A percentile compares a stretch with the other conserved stretches of the same genome.
Evolutionary conservation across 2,113 vertebrate genomes (phyloP).

Genomic region (Pleuronectes platessa): DNA sequence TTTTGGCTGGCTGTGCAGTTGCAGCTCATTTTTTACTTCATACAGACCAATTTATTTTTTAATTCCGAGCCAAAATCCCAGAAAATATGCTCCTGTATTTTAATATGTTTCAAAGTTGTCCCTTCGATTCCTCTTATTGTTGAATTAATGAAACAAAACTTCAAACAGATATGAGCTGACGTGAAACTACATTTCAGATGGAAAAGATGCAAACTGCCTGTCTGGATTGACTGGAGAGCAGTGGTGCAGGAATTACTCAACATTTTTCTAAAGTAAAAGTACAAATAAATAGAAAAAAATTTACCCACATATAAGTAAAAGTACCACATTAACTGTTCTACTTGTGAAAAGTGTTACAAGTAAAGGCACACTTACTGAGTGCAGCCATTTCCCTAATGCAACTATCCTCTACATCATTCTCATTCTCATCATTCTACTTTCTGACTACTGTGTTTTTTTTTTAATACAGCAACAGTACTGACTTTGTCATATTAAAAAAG

Average conservation of each 20-base stretch:
- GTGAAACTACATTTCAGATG: background rate
- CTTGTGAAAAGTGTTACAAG: too few relatives aligned
- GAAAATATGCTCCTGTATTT: background rate
- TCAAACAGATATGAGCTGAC: constrained; percentile 20
- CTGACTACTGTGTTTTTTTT: too few relatives aligned
- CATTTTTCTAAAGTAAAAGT: background rate
- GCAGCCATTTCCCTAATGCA: too few relatives aligned
- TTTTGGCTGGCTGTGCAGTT: constrained; percentile 1
- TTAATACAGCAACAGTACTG: too few relatives aligned
- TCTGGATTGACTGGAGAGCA: background rate
- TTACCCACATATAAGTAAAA: too few relatives aligned
- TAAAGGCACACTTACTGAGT: too few relatives aligned
- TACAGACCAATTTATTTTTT: constrained; percentile 22
- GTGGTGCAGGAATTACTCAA: background rate
- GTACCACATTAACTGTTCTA: too few relatives aligned
- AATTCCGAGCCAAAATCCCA: constrained; percentile 6
- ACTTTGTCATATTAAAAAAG: too few relatives aligned
- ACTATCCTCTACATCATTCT: too few relatives aligned
- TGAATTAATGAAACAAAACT: constrained; percentile 6
- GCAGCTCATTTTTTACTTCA: constrained; percentile 11
- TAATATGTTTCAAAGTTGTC: constrained; percentile 10
- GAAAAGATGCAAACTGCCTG: background rate
- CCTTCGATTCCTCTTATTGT: background rate
- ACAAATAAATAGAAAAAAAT: background rate
- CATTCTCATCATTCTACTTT: too few relatives aligned